These are phyloP conservation scores for Oreochromis tanganicae DNA, from an alignment of 2,113 vertebrate species.

Conservation along the genomic window DNA sequence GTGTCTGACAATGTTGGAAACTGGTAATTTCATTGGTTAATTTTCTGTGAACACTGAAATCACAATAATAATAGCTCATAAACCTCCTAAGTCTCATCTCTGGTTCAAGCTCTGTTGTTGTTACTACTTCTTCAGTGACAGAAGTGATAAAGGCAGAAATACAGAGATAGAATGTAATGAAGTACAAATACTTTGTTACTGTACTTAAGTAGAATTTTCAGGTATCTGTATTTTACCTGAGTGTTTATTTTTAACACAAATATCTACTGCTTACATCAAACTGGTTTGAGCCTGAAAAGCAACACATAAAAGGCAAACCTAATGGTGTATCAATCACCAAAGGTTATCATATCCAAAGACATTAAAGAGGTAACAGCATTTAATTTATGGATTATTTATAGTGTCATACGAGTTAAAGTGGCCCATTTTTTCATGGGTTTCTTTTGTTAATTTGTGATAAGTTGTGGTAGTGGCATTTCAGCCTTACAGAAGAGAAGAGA, in stretches of 20 bases:
- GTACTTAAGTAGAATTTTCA: background rate
- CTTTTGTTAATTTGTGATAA: background rate
- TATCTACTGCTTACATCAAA: background rate
- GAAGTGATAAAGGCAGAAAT: background rate
- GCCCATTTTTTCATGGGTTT: background rate
- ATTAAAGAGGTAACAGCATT: background rate
- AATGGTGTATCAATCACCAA: background rate
- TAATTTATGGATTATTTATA: background rate
- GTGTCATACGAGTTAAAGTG: background rate
- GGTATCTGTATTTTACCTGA: background rate
- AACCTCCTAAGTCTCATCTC: background rate
- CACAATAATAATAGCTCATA: background rate
- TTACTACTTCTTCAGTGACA: background rate
- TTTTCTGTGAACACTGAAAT: background rate
- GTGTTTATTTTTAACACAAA: background rate
- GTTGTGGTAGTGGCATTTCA: background rate
- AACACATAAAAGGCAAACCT: background rate
- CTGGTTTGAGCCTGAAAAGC: background rate
- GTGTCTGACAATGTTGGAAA: background rate
- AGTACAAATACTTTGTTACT: background rate
- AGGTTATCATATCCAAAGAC: background rate
- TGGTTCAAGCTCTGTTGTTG: background rate
- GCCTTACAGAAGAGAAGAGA: background rate
- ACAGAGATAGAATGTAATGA: background rate
- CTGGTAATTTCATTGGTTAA: background rate